Percentiles rank a stretch among this genome's conserved stretches.
Evolutionary conservation across 1,140 invertebrate genomes (phyloP).

Genomic region (Drosophila punjabiensis): DNA sequence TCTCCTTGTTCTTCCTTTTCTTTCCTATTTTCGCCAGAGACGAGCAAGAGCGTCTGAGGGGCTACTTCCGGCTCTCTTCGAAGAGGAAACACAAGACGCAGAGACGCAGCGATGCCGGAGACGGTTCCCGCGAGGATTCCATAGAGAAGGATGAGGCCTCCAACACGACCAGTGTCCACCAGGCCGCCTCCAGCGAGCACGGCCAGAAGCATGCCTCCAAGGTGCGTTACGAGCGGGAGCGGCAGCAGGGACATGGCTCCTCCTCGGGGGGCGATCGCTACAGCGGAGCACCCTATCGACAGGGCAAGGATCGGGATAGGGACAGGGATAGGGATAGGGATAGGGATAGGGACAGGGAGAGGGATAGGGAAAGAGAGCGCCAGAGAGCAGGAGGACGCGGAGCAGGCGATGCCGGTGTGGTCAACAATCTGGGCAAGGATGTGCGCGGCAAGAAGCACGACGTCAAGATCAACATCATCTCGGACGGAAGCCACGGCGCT

Average conservation of each 20-base stretch:
- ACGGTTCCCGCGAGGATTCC: conserved; percentile 56
- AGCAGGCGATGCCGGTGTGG: conserved; percentile 63
- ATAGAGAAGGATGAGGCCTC: conserved; percentile 81
- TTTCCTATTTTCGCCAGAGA: conserved; percentile 74
- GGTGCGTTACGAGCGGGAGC: conserved; percentile 47
- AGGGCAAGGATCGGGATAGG: conserved; percentile 43
- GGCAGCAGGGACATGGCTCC: conserved; percentile 29
- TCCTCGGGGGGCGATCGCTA: conserved; percentile 51
- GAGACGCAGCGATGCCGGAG: conserved; percentile 57
- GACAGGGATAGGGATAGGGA: conserved; percentile 24
- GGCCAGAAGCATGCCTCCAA: conserved; percentile 1
- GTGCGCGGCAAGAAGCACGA: conserved; percentile 79
- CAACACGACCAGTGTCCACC: conserved; percentile 50
- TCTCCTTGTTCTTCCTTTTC: neutral
- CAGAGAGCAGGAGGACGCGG: conserved; percentile 46
- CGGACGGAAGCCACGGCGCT: conserved; percentile 51
- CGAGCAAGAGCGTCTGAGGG: conserved; percentile 88
- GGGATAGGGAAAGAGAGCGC: conserved; percentile 32
- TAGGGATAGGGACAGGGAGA: conserved; percentile 4
- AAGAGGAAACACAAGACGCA: conserved; percentile 66
- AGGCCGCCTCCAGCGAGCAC: neutral
- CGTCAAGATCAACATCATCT: conserved; percentile 81
- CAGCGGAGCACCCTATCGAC: conserved; percentile 55
- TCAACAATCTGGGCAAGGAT: conserved; percentile 72
- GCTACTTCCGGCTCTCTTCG: conserved; percentile 87